Evolutionary conservation across 2,888 invertebrate species (phyloP).

Genomic region (Polydrusus pterygomalis): DNA sequence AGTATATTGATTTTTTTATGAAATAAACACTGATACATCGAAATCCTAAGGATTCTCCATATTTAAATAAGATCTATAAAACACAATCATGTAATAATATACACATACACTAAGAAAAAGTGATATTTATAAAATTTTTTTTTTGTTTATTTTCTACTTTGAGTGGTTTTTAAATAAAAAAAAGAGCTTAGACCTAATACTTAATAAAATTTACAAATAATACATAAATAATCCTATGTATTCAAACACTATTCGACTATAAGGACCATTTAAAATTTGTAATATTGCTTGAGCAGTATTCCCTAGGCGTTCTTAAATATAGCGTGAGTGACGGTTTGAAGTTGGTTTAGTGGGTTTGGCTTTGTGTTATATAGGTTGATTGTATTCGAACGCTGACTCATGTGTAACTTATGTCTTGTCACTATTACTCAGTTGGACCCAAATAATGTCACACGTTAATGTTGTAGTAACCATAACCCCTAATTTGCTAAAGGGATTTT

Average conservation of each 20-base stretch:
- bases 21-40: no score
- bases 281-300: slow-evolving; percentile 51
- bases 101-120: no score
- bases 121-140: no score
- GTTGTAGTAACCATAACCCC: no score
- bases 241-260: slow-evolving; percentile 64
- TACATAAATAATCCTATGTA: slow-evolving; percentile 59
- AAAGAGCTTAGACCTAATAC: slow-evolving; percentile 20
- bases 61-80: no score
- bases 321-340: slow-evolving; percentile 40
- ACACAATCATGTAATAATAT: no score
- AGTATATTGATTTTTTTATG: no score
- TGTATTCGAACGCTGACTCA: slow-evolving; percentile 23
- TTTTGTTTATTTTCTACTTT: background rate
- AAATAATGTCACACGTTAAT: no score
- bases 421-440: no score
- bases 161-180: background rate
- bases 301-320: slow-evolving; percentile 38
- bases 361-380: slow-evolving; percentile 24
- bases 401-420: slow-evolving; percentile 19
- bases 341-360: slow-evolving; percentile 29
- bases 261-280: slow-evolving; percentile 63
- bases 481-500: no score
- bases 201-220: slow-evolving; percentile 12
- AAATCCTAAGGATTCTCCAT: no score